These are phyloP conservation scores for Idris sp. DNA, from an alignment of 1,140 invertebrate species.

Conservation along the genomic window DNA sequence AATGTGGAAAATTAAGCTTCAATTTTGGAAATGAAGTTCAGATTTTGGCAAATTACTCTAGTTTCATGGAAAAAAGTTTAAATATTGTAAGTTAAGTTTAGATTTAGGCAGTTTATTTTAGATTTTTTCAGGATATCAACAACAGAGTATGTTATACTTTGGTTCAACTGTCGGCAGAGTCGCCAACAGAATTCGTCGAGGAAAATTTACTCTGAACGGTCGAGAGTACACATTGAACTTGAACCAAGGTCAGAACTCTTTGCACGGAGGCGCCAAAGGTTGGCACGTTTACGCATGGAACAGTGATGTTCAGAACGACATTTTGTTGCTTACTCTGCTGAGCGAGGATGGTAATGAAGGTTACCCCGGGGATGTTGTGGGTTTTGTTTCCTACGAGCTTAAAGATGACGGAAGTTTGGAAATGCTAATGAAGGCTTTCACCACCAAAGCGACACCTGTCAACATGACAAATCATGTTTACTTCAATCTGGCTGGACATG, in stretches of 20 bases:
- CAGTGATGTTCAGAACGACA: slow-evolving; percentile 62
- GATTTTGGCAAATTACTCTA: no score
- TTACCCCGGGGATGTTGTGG: slow-evolving; percentile 87
- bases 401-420: slow-evolving; percentile 84
- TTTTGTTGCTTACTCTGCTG: slow-evolving; percentile 80
- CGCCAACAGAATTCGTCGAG: slow-evolving; percentile 89
- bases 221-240: slow-evolving; percentile 83
- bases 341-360: slow-evolving; percentile 91
- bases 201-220: slow-evolving; percentile 84
- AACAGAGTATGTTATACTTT: slow-evolving; percentile 81
- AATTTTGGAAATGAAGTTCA: no score
- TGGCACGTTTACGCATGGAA: slow-evolving; percentile 90
- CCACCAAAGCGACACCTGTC: slow-evolving; percentile 88
- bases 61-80: no score
- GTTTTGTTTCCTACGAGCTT: slow-evolving; percentile 85
- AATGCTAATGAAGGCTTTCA: slow-evolving; percentile 85
- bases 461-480: slow-evolving; percentile 96
- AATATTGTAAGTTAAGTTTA: no score
- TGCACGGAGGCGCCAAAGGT: slow-evolving; percentile 92
- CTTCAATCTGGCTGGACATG: slow-evolving; percentile 94
- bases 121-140: slow-evolving; percentile 35
- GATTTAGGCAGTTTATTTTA: no score
- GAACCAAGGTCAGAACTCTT: slow-evolving; percentile 85
- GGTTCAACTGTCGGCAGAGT: slow-evolving; percentile 93
- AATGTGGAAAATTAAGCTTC: no score